Percentiles rank a stretch among this genome's conserved stretches.
These are phyloP conservation scores for Bombus pascuorum DNA, from an alignment of 1,140 invertebrate species.

Conservation along the genomic window DNA sequence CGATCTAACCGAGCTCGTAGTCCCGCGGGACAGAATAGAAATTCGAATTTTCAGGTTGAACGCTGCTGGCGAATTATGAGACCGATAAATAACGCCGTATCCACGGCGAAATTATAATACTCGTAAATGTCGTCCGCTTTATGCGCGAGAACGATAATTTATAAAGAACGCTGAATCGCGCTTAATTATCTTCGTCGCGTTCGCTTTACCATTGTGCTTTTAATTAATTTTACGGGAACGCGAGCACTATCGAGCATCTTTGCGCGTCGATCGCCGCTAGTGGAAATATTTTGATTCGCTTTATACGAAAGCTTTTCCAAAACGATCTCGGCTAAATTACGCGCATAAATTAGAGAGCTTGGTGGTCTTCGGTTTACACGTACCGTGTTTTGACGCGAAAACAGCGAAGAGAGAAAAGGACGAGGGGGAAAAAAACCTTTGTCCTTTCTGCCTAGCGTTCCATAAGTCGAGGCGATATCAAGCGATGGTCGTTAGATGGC, in stretches of 20 bases:
- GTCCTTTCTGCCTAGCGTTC: conserved; percentile 36
- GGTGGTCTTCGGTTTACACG: conserved; percentile 9
- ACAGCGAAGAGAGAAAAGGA: background rate
- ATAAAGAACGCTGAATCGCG: conserved; percentile 39
- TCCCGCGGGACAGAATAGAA: background rate
- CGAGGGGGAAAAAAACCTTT: background rate
- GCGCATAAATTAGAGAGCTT: background rate
- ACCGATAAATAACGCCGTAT: conserved; percentile 37
- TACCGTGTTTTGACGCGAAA: background rate
- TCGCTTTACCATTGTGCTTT: conserved; percentile 42
- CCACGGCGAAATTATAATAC: conserved; percentile 44
- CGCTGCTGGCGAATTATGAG: conserved; percentile 17
- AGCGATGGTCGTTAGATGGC: conserved; percentile 50
- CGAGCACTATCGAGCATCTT: conserved; percentile 21
- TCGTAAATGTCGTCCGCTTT: conserved; percentile 39
- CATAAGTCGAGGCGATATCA: conserved; percentile 25
- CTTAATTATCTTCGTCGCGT: conserved; percentile 43
- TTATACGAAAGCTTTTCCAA: background rate
- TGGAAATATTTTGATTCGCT: background rate
- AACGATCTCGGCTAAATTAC: background rate
- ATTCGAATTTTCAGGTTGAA: conserved; percentile 14
- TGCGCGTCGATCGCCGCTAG: background rate
- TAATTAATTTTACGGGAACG: conserved; percentile 35
- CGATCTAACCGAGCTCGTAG: background rate
- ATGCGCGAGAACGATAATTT: conserved; percentile 43